Conservation (phyloP, 2,113 vertebrate genomes). For the Motacilla tschutschensis region DNA sequence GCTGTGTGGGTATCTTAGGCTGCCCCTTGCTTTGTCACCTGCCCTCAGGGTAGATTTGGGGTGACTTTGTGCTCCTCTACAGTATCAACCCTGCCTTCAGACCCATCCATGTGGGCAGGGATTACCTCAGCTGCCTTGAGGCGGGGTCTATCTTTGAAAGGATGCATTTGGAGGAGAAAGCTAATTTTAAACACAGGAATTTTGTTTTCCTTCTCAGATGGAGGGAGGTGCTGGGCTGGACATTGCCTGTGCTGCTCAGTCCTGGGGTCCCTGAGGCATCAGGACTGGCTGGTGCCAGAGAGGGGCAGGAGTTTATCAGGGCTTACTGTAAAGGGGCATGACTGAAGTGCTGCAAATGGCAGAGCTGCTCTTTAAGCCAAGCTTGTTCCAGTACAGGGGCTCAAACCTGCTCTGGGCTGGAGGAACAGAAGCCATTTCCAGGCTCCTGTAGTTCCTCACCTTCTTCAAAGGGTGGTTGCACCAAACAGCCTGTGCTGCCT, state of each 20-base stretch:
- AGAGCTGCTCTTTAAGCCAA: not conserved
- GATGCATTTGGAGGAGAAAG: not conserved
- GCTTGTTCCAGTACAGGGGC: not conserved
- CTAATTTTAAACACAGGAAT: not conserved
- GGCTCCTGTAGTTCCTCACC: not conserved
- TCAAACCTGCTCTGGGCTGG: not conserved
- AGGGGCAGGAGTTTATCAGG: not conserved
- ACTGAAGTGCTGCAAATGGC: not conserved
- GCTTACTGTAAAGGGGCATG: not conserved
- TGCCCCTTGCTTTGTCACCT: not conserved
- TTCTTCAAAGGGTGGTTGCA: rapidly evolving
- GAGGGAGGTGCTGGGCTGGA: not conserved
- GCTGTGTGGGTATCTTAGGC: not conserved
- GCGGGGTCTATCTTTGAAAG: not conserved
- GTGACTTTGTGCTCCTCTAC: not conserved
- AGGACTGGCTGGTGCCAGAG: not conserved
- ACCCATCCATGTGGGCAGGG: not conserved
- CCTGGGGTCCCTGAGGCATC: rapidly evolving
- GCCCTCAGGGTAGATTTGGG: not conserved
- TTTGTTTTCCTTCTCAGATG: not conserved
- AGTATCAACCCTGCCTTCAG: not conserved
- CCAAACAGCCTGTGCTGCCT: not conserved
- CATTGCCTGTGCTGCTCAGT: not conserved
- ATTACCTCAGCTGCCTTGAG: not conserved
- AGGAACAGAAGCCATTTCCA: not conserved